Percentiles rank a stretch among this genome's conserved stretches.
Evolutionary conservation across 2,888 invertebrate species (phyloP).

Genomic region (Acronicta psi): DNA sequence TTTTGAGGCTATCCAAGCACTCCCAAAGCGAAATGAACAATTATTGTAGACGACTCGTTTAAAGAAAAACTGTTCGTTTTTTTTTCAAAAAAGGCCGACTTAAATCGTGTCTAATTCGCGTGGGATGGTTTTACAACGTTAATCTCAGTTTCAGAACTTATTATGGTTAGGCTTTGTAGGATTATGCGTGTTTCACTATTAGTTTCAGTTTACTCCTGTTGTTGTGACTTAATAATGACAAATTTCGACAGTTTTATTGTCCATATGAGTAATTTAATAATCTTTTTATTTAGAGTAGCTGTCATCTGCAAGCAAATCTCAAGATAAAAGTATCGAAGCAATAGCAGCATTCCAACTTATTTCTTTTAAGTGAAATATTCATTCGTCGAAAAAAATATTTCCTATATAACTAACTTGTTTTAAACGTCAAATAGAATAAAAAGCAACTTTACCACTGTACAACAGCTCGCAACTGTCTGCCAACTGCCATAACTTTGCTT

Average conservation of each 20-base stretch:
- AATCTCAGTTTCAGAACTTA: slow-evolving; percentile 48
- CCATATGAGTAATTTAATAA: slow-evolving; percentile 12
- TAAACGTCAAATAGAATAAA: slow-evolving; percentile 35
- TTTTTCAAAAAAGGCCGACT: slow-evolving; percentile 53
- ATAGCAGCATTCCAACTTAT: too few species aligned
- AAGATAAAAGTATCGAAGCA: neutral
- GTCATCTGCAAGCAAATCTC: neutral
- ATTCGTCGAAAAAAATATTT: neutral
- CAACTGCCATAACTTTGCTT: slow-evolving; percentile 47
- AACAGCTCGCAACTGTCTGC: slow-evolving; percentile 42
- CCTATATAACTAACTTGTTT: slow-evolving; percentile 17
- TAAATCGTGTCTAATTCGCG: slow-evolving; percentile 55
- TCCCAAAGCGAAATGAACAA: neutral
- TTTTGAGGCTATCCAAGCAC: neutral
- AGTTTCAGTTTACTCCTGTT: slow-evolving; percentile 26
- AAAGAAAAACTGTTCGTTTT: neutral
- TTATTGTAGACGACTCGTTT: neutral
- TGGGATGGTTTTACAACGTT: slow-evolving; percentile 60
- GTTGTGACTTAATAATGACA: slow-evolving; percentile 31
- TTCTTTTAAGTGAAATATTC: too few species aligned
- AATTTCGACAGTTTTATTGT: slow-evolving; percentile 41
- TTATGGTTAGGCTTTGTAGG: slow-evolving; percentile 28
- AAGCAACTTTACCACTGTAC: slow-evolving; percentile 30
- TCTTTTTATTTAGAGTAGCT: slow-evolving; percentile 3
- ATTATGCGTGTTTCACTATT: slow-evolving; percentile 31